Evolutionary conservation across 2,113 vertebrate species (phyloP), one percentile per base, ranked within the genome.

Genomic region (Boleophthalmus pectinirostris): DNA sequence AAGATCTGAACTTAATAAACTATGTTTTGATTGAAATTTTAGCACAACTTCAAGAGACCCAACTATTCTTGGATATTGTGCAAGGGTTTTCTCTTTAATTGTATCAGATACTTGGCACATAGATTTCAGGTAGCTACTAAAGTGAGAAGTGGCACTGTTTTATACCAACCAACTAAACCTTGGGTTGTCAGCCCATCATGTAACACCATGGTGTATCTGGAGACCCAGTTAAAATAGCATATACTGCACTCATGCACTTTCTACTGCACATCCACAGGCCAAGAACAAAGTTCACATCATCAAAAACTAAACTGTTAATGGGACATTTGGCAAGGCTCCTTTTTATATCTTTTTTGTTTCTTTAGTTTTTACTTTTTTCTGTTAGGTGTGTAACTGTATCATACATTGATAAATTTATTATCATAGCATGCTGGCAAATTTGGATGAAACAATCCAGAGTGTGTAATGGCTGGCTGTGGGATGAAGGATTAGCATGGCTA

Each of bases 191-290:
- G 33, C 73, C 53, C 54, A 74, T 80, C 15, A 45, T 69, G 69
- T 74, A 61, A 60, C 58, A 57, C 38, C 24, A 70, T 2, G 51
- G 51, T 74, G 54, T 47, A 73, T 71, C 58, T 43, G 25, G 70
- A 87, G 72, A 69, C 80, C 77, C 46, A 45, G 73, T 69, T 80
- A 6, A 75, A 74, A 69, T 20, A 82, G 75, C 57, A 75, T 77
- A 82, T 81, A 61, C 83, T 69, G 87, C 82, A 82, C 70, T 89
- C 89, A 89, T 92, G 90, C 89, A 88, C 84, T 69, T 88, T 81
- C 83, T 84, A 78, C 81, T 81, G 82, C 79, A 85, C 33, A 82
- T 84, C 84, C 82, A 83, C 83, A 88, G 84, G 87, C 80, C 79
- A 63, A 68, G 72, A 83, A 79, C 82, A 82, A 87, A 63, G 77